Base-by-base conservation (phyloP, 2,888 invertebrate genomes). In the Synanthedon andrenaeformis region DNA sequence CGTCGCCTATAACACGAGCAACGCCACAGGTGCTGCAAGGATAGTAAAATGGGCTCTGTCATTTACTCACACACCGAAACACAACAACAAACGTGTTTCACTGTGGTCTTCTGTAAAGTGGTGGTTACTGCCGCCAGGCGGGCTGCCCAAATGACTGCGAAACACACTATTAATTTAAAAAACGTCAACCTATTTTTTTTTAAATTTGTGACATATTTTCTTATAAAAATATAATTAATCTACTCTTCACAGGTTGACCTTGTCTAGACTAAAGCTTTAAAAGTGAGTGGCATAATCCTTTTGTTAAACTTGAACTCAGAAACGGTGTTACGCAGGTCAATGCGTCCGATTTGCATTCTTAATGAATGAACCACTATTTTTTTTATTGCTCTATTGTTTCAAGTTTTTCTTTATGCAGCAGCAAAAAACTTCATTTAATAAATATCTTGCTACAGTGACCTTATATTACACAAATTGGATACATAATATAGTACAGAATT, bases 261-360 rank as follows among this genome's bases (percentile, higher is more conserved):
- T 55, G 57, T 55, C 53, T 57, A 53, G 41, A 49, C 55, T 53
- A 51, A 55, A 53, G 53, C 52, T 52, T 55, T 56, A 54, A 53
- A 54, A 56, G 54, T 50, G 55, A 56, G 50, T 55, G 53, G 56
- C 48, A 54, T 58, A 52, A 52, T 53, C 54, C 55, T 55, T 57
- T 54, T 56, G 54, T 58, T 58, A 53, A 54, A 72, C 74, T 74
- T 75, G 75, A 76, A 74, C 74, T 67, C 60, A 61, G 58, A 59
- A 62, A 59, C 59, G 59, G 51, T 54, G 57, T 45, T n/a, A 13
- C 54, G 52, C 60, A 61, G 76, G 71, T 73, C 74, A 65, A 62
- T 56, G 67, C 53, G 62, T 61, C 54, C 54, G 59, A 72, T 71
- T 72, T 65, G 63, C 70, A 73, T 74, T 64, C 62, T 66, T 69